These are phyloP conservation scores for Apotomis capreana DNA, from an alignment of 2,888 invertebrate species.

Conservation along the genomic window DNA sequence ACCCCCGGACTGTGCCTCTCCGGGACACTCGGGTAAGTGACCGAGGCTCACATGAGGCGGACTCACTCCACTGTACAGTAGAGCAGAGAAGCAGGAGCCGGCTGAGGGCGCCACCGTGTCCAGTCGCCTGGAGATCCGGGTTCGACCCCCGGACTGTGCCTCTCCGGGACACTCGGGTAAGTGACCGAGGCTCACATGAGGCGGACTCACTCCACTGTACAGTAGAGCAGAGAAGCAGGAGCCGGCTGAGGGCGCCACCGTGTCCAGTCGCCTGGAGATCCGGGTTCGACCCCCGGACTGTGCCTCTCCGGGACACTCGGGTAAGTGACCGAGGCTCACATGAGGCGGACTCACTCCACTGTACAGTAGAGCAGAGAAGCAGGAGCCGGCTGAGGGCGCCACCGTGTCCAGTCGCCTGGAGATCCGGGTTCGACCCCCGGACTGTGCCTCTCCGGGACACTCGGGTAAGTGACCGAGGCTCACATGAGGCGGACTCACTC, in stretches of 20 bases:
- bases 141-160: slow-evolving; percentile 81
- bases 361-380: slow-evolving; percentile 45
- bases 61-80: slow-evolving; percentile 10
- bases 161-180: slow-evolving; percentile 68
- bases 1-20: slow-evolving; percentile 71
- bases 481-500: no score
- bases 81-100: slow-evolving; percentile 49
- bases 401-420: slow-evolving; percentile 91
- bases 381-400: slow-evolving; percentile 58
- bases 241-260: slow-evolving; percentile 72
- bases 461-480: slow-evolving; percentile 54
- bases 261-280: slow-evolving; percentile 92
- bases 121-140: slow-evolving; percentile 92
- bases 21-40: slow-evolving; percentile 63
- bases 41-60: not conserved
- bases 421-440: slow-evolving; percentile 88
- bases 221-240: slow-evolving; percentile 49
- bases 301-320: slow-evolving; percentile 65
- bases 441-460: slow-evolving; percentile 63
- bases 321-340: slow-evolving; percentile 46
- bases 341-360: no score
- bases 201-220: no score
- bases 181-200: not conserved
- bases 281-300: slow-evolving; percentile 85
- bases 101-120: slow-evolving; percentile 84